phyloP scores from a whole-genome alignment of 2,888 invertebrate species.

The Sphinx pinastri region DNA sequence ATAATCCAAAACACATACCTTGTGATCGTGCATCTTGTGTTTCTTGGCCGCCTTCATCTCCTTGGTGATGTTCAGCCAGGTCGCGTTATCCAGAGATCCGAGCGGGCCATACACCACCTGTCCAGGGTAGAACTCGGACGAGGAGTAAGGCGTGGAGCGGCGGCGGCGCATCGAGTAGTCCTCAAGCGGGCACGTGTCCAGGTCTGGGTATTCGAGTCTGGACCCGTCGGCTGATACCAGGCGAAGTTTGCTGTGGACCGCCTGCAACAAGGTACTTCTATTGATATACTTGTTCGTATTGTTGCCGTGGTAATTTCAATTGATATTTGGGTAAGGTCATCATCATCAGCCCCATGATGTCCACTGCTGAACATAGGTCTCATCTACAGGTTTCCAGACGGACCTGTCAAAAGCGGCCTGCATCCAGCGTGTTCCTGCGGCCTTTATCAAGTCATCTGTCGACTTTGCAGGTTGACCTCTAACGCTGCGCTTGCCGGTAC shows the following conservation, averaged over 20 bases:
- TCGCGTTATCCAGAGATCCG: constrained; percentile 89
- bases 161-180: constrained; percentile 88
- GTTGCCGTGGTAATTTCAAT: no score
- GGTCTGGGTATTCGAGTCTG: constrained; percentile 86
- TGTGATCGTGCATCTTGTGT: constrained; percentile 83
- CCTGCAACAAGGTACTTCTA: constrained; percentile 50
- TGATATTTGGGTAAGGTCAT: no score
- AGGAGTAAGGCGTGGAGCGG: constrained; percentile 75
- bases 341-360: no score
- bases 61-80: constrained; percentile 91
- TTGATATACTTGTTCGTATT: not conserved
- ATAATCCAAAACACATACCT: constrained; percentile 55
- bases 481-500: no score
- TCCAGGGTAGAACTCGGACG: constrained; percentile 78
- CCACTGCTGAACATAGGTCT: no score
- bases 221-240: constrained; percentile 87
- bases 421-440: no score
- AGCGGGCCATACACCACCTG: constrained; percentile 88
- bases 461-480: no score
- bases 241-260: constrained; percentile 87
- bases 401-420: no score
- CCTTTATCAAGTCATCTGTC: no score
- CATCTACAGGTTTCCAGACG: no score
- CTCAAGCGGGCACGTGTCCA: constrained; percentile 87
- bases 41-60: constrained; percentile 87